phyloP scores from a whole-genome alignment of 2,888 invertebrate genomes.

The Eupithecia inturbata region DNA sequence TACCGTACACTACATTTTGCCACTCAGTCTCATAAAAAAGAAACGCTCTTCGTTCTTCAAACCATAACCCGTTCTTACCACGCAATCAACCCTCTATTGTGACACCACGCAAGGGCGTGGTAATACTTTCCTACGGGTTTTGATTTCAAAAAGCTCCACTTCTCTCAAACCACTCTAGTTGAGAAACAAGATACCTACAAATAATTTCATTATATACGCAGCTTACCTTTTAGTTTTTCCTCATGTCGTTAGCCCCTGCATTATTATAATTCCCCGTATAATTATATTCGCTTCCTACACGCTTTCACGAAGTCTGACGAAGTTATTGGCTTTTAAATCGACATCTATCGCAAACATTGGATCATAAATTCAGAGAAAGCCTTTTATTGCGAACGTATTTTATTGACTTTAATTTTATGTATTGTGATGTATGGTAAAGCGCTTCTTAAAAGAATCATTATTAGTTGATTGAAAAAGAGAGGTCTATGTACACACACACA shows the following conservation, averaged over 20 bases:
- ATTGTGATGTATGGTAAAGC: not conserved
- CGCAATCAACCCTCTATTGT: conserved; percentile 20
- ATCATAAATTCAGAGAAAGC: conserved; percentile 22
- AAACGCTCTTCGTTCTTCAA: not conserved
- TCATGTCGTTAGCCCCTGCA: conserved; percentile 22
- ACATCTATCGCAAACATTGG: conserved; percentile 27
- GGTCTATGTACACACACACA: too few relatives aligned
- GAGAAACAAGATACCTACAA: not conserved
- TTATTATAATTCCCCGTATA: conserved; percentile 30
- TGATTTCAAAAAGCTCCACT: not conserved
- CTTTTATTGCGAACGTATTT: conserved; percentile 11
- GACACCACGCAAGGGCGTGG: too few relatives aligned
- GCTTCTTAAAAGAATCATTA: not conserved
- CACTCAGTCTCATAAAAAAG: not conserved
- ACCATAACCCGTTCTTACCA: conserved; percentile 7
- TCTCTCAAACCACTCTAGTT: not conserved
- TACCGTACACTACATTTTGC: not conserved
- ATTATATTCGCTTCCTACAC: conserved; percentile 31
- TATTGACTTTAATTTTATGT: conserved; percentile 12
- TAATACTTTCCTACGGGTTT: too few relatives aligned
- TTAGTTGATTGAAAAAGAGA: not conserved
- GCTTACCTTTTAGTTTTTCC: conserved; percentile 17
- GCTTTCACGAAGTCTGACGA: conserved; percentile 31
- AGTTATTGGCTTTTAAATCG: conserved; percentile 33
- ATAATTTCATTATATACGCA: not conserved